Evolutionary conservation across 2,113 vertebrate genomes (phyloP).

Genomic region (Octodon degus): DNA sequence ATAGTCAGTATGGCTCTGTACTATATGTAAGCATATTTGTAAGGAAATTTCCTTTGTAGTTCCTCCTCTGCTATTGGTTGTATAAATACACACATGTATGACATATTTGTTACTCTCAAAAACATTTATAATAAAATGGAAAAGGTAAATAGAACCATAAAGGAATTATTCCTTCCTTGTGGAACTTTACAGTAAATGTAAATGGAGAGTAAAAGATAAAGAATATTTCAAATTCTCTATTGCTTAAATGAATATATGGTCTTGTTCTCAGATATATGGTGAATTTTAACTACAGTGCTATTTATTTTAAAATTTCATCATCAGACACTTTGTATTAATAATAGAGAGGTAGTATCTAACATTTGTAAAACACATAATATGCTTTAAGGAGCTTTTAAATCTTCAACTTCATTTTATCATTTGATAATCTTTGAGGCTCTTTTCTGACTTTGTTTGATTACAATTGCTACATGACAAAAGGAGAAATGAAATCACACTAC

Average conservation of each 20-base stretch:
- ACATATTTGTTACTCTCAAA: neutral
- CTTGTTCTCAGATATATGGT: slow-evolving; percentile 31
- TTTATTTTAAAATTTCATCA: slow-evolving; percentile 67
- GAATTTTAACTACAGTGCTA: slow-evolving; percentile 37
- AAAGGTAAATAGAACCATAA: neutral
- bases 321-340: slow-evolving; percentile 59
- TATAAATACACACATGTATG: neutral
- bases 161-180: slow-evolving; percentile 1
- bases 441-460: slow-evolving; percentile 69
- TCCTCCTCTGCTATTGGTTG: neutral
- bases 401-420: slow-evolving; percentile 70
- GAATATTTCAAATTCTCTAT: slow-evolving; percentile 47
- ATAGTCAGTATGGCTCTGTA: neutral
- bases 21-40: neutral
- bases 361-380: slow-evolving; percentile 47
- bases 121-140: neutral
- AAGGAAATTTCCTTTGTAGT: neutral
- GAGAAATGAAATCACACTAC: slow-evolving; percentile 62
- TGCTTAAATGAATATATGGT: slow-evolving; percentile 25
- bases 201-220: slow-evolving; percentile 41
- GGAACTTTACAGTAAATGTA: slow-evolving; percentile 21
- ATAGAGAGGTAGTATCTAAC: slow-evolving; percentile 39
- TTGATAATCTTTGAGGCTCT: slow-evolving; percentile 62
- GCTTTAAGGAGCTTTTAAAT: slow-evolving; percentile 62
- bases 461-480: slow-evolving; percentile 52